A percentile compares a stretch with the other conserved stretches of the same genome.
These are phyloP conservation scores for Danio tinwini DNA, from an alignment of 2,797 vertebrate species.

Conservation along the genomic window DNA sequence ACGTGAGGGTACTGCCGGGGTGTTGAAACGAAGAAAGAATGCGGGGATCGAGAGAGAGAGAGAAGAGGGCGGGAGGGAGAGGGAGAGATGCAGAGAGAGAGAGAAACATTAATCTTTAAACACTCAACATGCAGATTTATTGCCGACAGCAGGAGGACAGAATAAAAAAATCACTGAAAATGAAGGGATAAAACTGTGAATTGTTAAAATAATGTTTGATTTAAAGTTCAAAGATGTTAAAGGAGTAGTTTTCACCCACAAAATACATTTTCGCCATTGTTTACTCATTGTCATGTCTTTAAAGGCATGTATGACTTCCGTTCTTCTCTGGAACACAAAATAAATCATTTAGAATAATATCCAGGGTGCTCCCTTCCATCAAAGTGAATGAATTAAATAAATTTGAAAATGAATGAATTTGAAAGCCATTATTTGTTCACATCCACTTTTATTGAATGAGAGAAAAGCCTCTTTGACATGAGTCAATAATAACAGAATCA, in stretches of 20 bases:
- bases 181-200: conserved; percentile 47
- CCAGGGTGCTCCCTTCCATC: not conserved
- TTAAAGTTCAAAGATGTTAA: conserved; percentile 47
- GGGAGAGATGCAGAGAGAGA: conserved; percentile 67
- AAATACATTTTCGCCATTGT: not conserved
- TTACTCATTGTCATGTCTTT: not conserved
- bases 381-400: not conserved
- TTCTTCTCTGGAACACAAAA: not conserved
- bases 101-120: conserved; percentile 87
- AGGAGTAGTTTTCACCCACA: not conserved
- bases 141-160: conserved; percentile 64
- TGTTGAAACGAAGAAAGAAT: conserved; percentile 59
- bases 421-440: not conserved
- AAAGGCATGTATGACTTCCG: not conserved
- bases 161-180: conserved; percentile 61
- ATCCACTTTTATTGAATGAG: not conserved
- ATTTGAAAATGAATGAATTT: not conserved
- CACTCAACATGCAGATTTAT: conserved; percentile 75
- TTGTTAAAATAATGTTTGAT: conserved; percentile 54
- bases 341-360: not conserved
- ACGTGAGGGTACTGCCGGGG: conserved; percentile 80
- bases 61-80: conserved; percentile 57
- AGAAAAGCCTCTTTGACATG: not conserved
- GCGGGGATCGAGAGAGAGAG: conserved; percentile 60
- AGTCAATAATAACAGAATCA: not conserved